Evolutionary conservation across 2,888 invertebrate genomes (phyloP).

Genomic region (Amaurobius ferox): DNA sequence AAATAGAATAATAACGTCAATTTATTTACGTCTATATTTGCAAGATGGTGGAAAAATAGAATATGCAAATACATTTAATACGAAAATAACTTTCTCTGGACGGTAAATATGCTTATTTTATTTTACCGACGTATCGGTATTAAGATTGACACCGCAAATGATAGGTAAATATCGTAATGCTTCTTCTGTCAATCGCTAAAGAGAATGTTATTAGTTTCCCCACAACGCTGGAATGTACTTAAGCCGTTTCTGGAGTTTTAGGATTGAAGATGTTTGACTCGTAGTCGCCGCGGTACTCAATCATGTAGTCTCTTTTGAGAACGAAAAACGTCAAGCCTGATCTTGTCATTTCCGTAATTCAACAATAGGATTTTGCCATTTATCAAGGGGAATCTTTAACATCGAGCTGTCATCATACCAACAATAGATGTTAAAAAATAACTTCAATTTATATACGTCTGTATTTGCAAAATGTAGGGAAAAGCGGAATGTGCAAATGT

Average conservation of each 20-base stretch:
- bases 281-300: background rate
- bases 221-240: background rate
- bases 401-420: no score
- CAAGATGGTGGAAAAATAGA: no score
- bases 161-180: slow-evolving; percentile 6
- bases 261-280: background rate
- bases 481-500: no score
- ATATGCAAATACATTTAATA: no score
- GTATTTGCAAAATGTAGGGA: no score
- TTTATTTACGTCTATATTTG: no score
- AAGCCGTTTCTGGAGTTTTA: background rate
- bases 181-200: slow-evolving; percentile 5
- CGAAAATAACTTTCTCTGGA: no score
- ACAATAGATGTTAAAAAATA: no score
- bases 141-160: slow-evolving; percentile 1
- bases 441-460: no score
- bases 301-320: background rate
- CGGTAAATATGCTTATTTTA: background rate
- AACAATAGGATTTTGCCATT: background rate
- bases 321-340: background rate
- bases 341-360: background rate
- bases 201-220: slow-evolving; percentile 2
- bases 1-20: no score
- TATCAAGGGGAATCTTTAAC: no score
- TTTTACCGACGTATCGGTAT: background rate